Conservation (phyloP, 2,797 vertebrate genomes). For the Sebastes vulpes region DNA sequence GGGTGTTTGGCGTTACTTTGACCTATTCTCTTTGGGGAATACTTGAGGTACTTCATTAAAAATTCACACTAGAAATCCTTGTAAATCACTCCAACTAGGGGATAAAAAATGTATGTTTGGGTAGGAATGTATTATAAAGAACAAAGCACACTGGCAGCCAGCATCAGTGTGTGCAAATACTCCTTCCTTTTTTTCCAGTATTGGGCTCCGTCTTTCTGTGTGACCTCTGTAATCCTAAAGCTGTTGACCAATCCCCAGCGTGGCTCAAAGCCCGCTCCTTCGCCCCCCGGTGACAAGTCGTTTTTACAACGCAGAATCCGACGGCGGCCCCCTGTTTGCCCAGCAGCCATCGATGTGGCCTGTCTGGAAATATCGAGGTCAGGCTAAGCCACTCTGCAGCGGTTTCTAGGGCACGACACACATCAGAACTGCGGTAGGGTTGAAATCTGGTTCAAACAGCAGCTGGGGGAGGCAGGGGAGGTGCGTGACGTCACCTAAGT, state of each 20-base stretch:
- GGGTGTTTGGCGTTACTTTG: background rate
- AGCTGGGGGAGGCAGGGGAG: conserved; percentile 47
- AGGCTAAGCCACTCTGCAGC: conserved; percentile 69
- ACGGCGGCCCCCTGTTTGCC: conserved; percentile 52
- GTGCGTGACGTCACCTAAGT: conserved; percentile 40
- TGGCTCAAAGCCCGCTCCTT: conserved; percentile 45
- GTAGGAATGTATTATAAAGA: background rate
- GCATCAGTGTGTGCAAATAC: background rate
- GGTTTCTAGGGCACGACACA: conserved; percentile 72
- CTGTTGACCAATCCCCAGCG: conserved; percentile 43
- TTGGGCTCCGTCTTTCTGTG: conserved; percentile 20
- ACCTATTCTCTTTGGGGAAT: background rate
- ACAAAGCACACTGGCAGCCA: background rate
- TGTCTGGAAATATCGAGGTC: conserved; percentile 80
- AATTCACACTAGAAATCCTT: conserved; percentile 1
- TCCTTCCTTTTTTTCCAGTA: background rate
- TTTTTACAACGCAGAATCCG: conserved; percentile 54
- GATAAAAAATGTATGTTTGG: background rate
- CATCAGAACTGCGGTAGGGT: conserved; percentile 54
- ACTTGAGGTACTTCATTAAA: background rate
- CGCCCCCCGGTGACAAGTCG: conserved; percentile 38
- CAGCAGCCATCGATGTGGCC: conserved; percentile 63
- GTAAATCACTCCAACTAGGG: background rate
- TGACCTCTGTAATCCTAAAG: conserved; percentile 64
- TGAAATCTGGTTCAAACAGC: conserved; percentile 76